phyloP scores from a whole-genome alignment of 2,113 vertebrate genomes.

The Heterotis niloticus region DNA sequence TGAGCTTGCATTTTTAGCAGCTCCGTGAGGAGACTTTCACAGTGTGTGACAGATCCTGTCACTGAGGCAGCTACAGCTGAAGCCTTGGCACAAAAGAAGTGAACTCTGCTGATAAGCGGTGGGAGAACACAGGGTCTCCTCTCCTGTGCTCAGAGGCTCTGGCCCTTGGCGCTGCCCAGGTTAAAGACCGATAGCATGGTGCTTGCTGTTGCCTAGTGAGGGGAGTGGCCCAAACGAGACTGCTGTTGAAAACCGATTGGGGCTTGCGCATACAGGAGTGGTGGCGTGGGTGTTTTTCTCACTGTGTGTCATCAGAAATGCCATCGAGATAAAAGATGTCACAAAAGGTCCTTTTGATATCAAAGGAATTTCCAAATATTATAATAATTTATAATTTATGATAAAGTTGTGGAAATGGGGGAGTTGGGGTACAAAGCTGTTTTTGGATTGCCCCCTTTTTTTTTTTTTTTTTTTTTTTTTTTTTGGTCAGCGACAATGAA shows the following conservation, averaged over 20 bases:
- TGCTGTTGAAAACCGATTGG: slow-evolving; percentile 19
- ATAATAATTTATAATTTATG: too few species aligned
- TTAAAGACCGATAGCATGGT: not conserved
- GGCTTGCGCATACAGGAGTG: slow-evolving; percentile 10
- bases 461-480: too few species aligned
- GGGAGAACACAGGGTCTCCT: not conserved
- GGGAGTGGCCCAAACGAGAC: slow-evolving; percentile 39
- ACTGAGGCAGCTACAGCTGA: not conserved
- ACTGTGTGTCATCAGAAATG: slow-evolving; percentile 38
- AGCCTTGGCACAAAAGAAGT: not conserved
- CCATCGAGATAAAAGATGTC: slow-evolving; percentile 40
- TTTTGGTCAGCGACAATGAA: too few species aligned
- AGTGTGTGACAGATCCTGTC: not conserved
- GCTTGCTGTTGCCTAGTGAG: slow-evolving; percentile 39
- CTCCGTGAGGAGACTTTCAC: not conserved
- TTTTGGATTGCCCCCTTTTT: too few species aligned
- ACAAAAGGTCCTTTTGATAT: slow-evolving; percentile 30
- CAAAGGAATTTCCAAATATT: slow-evolving; percentile 28
- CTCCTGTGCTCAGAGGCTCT: not conserved
- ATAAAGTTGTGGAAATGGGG: too few species aligned
- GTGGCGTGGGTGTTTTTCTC: slow-evolving; percentile 34
- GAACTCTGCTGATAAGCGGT: not conserved
- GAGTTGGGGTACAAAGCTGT: too few species aligned
- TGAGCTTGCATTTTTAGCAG: not conserved
- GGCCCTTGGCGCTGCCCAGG: not conserved